These are phyloP conservation scores for Tautogolabrus adspersus DNA, from an alignment of 2,113 vertebrate genomes.

Conservation along the genomic window DNA sequence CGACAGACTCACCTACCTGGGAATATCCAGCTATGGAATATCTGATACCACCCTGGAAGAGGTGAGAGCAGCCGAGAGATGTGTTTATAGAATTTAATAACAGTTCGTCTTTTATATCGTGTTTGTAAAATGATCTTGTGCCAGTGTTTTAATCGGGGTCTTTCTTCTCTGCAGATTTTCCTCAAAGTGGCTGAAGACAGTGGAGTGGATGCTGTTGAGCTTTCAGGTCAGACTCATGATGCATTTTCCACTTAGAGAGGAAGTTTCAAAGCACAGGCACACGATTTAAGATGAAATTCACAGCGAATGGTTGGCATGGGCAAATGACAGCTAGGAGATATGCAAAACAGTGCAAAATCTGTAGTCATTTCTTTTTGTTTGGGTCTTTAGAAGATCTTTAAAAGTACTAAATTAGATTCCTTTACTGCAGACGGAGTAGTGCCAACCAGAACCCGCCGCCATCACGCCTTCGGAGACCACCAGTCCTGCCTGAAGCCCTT, in stretches of 20 bases:
- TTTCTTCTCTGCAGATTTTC: conserved; percentile 88
- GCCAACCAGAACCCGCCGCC: conserved; percentile 91
- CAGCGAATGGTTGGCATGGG: too few species aligned
- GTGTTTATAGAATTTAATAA: too few species aligned
- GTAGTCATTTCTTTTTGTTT: too few species aligned
- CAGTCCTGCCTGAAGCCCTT: conserved; percentile 97
- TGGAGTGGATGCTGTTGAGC: conserved; percentile 93
- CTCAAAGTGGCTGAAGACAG: conserved; percentile 97
- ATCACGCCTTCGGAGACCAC: conserved; percentile 92
- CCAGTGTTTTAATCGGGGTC: neutral
- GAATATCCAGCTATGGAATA: conserved; percentile 97
- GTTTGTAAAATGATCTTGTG: neutral
- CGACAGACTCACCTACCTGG: conserved; percentile 93
- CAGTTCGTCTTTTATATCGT: neutral
- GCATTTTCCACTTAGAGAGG: neutral
- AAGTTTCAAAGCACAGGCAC: neutral
- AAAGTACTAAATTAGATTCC: neutral
- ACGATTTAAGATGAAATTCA: too few species aligned
- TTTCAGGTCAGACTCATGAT: conserved; percentile 87
- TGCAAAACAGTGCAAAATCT: too few species aligned
- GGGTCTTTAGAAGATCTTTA: neutral
- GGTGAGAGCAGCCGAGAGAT: conserved; percentile 70
- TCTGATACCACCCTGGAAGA: conserved; percentile 98
- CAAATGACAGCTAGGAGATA: too few species aligned
- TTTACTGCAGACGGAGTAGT: conserved; percentile 89